Base-by-base conservation (phyloP, 1,140 invertebrate species). In the Zaprionus vittiger region DNA sequence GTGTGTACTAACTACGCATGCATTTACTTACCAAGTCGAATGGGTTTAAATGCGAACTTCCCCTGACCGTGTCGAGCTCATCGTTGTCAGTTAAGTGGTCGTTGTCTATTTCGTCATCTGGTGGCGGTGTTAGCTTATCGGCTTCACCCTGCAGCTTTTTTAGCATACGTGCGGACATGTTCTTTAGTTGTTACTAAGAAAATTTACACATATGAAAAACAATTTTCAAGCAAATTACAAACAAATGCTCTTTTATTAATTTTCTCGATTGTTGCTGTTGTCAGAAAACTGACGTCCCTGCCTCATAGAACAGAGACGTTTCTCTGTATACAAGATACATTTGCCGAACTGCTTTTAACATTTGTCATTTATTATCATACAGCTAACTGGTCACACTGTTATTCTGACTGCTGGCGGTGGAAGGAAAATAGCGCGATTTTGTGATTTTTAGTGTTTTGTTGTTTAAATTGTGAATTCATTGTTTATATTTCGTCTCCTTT, bases 131-230 rank as follows among this genome's bases (percentile, higher is more conserved):
- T 56, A 91, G 83, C 66, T 93, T 93, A 55, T 94, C 93, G 17
- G 80, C 70, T 22, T 73, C 91, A 4, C 94, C 94, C 80, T 95
- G 95, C 72, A 95, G 93, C 91, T 95, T 95, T 75, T 95, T 93
- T 41, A 96, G 87, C 57, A 95, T 94, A 85, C 95, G 93, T 41
- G 94, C 95, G 15, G 95, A 95, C 95, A 96, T 96, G 24, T 60
- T 80, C 4, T 31, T 34, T 74, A 52, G n/a, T 60, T 66, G 44
- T 34, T 52, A 72, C 68, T 65, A 44, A 61, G n/a, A 56, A 72
- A 76, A 65, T 76, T 72, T 76, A 65, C 26, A 61, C 56, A 72
- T 72, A 61, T 55, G 61, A 72, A 55, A 47, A 76, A 72, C 44
- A 63, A 76, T 76, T 76, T 72, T 66, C 55, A 75, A 63, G 41